Percentiles rank a stretch among this genome's conserved stretches.
Evolutionary conservation across 2,888 invertebrate genomes (phyloP).

Genomic region (Punctoribates punctum): DNA sequence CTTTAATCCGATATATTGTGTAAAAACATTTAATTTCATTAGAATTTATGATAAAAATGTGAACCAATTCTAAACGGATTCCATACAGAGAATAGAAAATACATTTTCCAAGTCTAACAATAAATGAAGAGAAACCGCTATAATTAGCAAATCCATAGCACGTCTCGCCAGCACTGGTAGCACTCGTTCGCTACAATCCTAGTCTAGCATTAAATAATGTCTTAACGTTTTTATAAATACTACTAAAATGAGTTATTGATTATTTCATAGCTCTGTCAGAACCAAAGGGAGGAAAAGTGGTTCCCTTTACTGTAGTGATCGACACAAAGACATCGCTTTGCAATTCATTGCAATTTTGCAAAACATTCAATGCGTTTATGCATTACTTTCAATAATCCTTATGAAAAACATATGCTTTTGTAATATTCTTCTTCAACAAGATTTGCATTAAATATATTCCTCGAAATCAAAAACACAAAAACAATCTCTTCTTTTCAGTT

Average conservation of each 20-base stretch:
- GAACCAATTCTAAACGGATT: not conserved
- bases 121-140: not conserved
- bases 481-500: not conserved
- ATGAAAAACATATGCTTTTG: slow-evolving; percentile 17
- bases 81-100: not conserved
- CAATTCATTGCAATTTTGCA: not conserved
- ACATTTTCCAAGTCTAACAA: not conserved
- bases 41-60: not conserved
- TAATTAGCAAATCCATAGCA: slow-evolving; percentile 24
- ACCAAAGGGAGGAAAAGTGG: not conserved
- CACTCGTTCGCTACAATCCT: not conserved
- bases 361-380: slow-evolving; percentile 18
- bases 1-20: too few relatives aligned
- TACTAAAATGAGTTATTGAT: slow-evolving; percentile 32
- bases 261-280: slow-evolving; percentile 13
- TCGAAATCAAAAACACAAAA: slow-evolving; percentile 2
- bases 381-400: slow-evolving; percentile 25
- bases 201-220: slow-evolving; percentile 11
- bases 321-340: not conserved
- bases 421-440: not conserved
- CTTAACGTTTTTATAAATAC: slow-evolving; percentile 32
- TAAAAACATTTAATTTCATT: too few relatives aligned
- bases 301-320: not conserved
- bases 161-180: not conserved
- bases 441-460: slow-evolving; percentile 14